A percentile compares a stretch with the other conserved stretches of the same genome.
phyloP scores from a whole-genome alignment of 2,113 vertebrate genomes.

The Heterochromis multidens region DNA sequence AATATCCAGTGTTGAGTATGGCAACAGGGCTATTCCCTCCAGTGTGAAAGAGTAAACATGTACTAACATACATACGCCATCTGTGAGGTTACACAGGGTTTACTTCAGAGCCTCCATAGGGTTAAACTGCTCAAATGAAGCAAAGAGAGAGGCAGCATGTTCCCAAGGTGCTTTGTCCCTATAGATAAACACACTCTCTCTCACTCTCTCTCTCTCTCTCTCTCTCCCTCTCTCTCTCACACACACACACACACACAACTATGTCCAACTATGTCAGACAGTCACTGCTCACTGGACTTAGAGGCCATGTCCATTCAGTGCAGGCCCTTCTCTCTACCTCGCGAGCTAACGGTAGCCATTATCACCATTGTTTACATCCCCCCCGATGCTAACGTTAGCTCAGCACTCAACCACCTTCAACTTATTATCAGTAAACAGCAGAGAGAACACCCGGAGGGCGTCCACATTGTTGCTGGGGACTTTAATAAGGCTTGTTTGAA shows the following conservation, averaged over 20 bases:
- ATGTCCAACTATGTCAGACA: no score
- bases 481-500: no score
- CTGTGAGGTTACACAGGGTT: neutral
- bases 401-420: no score
- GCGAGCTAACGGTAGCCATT: no score
- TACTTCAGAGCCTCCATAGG: neutral
- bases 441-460: no score
- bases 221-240: neutral
- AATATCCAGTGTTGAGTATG: constrained; percentile 1
- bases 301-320: no score
- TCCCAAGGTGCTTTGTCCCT: neutral
- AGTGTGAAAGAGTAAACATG: neutral
- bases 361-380: no score
- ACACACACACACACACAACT: neutral
- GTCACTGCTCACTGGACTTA: no score
- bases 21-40: neutral
- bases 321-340: no score
- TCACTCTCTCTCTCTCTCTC: neutral
- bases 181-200: neutral
- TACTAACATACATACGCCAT: neutral
- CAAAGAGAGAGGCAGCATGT: neutral
- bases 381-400: no score
- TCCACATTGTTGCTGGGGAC: no score
- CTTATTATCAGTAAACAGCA: no score
- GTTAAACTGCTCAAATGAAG: constrained; percentile 30